Conservation (phyloP, 1,140 invertebrate genomes). For the Saccostrea echinata region DNA sequence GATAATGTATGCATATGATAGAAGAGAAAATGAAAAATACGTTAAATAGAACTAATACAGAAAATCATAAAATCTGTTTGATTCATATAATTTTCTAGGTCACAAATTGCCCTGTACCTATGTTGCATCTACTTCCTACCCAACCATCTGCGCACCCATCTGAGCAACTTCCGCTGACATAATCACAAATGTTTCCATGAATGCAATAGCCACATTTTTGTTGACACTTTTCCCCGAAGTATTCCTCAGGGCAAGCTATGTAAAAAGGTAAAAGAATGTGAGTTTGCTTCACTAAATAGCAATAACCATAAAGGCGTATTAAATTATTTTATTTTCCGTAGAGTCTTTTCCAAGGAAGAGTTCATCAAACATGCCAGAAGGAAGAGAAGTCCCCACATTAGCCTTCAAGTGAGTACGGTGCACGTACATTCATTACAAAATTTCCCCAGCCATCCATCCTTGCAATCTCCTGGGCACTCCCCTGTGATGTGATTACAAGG, state of each 20-base stretch:
- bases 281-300: too few relatives aligned
- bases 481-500: slow-evolving; percentile 6
- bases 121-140: slow-evolving; percentile 51
- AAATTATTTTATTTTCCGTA: too few relatives aligned
- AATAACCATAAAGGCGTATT: too few relatives aligned
- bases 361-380: too few relatives aligned
- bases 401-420: not conserved
- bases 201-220: slow-evolving; percentile 45
- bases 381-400: too few relatives aligned
- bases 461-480: slow-evolving; percentile 46
- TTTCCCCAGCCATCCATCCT: slow-evolving; percentile 52
- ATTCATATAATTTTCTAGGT: too few relatives aligned
- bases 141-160: slow-evolving; percentile 59
- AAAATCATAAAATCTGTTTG: too few relatives aligned
- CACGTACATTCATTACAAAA: not conserved
- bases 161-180: slow-evolving; percentile 54
- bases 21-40: too few relatives aligned
- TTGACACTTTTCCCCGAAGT: slow-evolving; percentile 40
- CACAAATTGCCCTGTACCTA: slow-evolving; percentile 15
- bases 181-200: slow-evolving; percentile 53
- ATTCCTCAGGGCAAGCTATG: slow-evolving; percentile 1
- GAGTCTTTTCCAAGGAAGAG: too few relatives aligned
- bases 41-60: too few relatives aligned
- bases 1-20: too few relatives aligned
- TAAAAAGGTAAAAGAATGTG: not conserved